A percentile compares a stretch with the other conserved stretches of the same genome.
Evolutionary conservation across 2,797 vertebrate genomes (phyloP).

Genomic region (Kryptopterus vitreolus): DNA sequence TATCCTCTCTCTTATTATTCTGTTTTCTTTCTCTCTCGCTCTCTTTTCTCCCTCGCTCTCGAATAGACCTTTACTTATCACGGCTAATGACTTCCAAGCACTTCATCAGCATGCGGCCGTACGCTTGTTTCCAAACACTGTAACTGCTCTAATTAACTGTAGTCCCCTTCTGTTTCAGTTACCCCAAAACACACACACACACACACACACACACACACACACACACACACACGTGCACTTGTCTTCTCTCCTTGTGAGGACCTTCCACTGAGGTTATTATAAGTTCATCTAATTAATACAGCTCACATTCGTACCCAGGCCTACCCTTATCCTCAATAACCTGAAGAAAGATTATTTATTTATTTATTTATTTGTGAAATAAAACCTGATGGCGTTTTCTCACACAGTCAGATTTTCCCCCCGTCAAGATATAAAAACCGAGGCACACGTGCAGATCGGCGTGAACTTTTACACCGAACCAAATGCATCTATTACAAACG

Average conservation of each 20-base stretch:
- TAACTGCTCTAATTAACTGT: conserved; percentile 58
- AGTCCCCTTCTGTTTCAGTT: conserved; percentile 49
- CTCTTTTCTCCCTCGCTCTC: conserved; percentile 30
- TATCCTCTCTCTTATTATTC: conserved; percentile 21
- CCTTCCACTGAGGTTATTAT: neutral
- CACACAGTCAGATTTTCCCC: neutral
- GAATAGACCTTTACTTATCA: conserved; percentile 53
- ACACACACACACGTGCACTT: conserved; percentile 46
- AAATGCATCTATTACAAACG: conserved; percentile 41
- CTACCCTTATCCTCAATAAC: neutral
- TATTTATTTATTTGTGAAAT: neutral
- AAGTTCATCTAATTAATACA: neutral
- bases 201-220: conserved; percentile 44
- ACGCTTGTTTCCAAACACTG: conserved; percentile 57
- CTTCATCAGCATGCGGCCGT: conserved; percentile 58
- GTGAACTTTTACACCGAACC: conserved; percentile 14
- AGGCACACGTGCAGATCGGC: conserved; percentile 6
- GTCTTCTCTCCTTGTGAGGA: conserved; percentile 12
- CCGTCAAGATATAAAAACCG: neutral
- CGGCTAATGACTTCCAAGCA: conserved; percentile 58
- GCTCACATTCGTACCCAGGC: neutral
- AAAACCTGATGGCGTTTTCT: neutral
- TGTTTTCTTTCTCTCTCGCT: neutral
- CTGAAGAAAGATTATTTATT: neutral
- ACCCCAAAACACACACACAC: conserved; percentile 12